Base-by-base conservation (phyloP, 1,140 invertebrate species). In the Aphelenchoides avenae region DNA sequence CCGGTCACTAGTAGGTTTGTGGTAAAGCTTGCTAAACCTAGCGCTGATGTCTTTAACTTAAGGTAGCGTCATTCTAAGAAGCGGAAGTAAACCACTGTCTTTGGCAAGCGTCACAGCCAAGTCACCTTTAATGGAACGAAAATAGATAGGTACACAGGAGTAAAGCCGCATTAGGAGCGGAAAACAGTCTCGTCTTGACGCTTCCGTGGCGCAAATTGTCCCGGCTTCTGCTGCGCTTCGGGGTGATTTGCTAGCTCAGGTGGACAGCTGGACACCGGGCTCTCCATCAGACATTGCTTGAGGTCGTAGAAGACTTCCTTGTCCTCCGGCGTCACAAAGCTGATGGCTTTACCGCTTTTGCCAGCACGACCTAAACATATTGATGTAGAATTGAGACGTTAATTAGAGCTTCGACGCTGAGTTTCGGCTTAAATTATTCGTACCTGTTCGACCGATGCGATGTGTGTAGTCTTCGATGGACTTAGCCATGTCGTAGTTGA, bases 401-500 rank as follows among this genome's bases (percentile, higher is more conserved):
- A 11, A 30, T 52, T 3, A 2, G 27, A 54, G 2, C 24, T 24
- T n/a, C 0, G 7, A 20, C 5, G 2, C 3, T 18, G 48, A 27
- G 31, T 52, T 18, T 5, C 7, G 40, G 5, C 11, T 57, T 57
- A 56, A 56, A 57, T 49, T 43, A 44, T 3, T 9, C 66, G 9
- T 31, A 71, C 69, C 70, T 0, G 94, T 98, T 82, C 94, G 85
- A 77, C 94, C 94, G 78, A 98, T 97, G 84, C 94, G 86, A 87
- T 98, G 94, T 0, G 92, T 96, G 72, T 98, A 98, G 83, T 96
- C 93, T 87, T 77, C 40, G 76, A 99, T 97, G 46, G 86, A 86
- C 79, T 98, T 98, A 0, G 93, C 91, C 94, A 99, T 98, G 78
- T 99, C 95, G 68, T 98, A 99, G 79, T 99, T 99, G 49, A 83